Base-by-base conservation (phyloP, 2,888 invertebrate species). In the Thecophora atra region DNA sequence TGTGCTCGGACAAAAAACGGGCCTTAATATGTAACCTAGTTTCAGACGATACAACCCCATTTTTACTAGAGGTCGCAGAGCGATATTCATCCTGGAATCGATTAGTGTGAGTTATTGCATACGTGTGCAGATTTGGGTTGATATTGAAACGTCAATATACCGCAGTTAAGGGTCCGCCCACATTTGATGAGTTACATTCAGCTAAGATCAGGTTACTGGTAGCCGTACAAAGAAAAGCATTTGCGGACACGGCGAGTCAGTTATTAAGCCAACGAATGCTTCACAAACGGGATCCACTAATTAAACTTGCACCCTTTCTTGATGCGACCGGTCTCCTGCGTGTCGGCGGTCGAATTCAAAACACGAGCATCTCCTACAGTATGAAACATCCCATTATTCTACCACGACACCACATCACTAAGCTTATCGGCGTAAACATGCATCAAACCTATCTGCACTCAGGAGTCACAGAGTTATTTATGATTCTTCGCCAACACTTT, bases 401-500 rank as follows among this genome's bases (percentile, higher is more conserved):
- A 8, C 37, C 37, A 8, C 37, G 37, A 11, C 7, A 11, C 24
- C 62, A 51, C 15, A 54, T 74, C 0, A 64, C 74, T 0, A 8
- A 37, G 3, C 63, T 76, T 1, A 71, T 76, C 3, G 28, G 71
- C 3, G 11, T 21, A 1, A 71, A 74, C 11, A 15, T 58, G 15
- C 72, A 76, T 37, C 21, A 42, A 47, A 54, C 17, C 8, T 28
- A 72, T 28, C n/a, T 71, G 6, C 73, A 74, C 51, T 54, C 65
- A 47, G 76, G 75, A 0, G 73, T 74, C 0, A 72, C 76, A 8
- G 63, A 70, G 62, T 58, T 76, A 5, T 76, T 75, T 52, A 74
- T 75, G 0, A 77, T 77, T n/a, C 28, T 74, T 5, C 74, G 74
- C 3, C 72, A 76, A 47, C n/a, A 69, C 13, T 75, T 74, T 21